These are phyloP conservation scores for Montipora capricornis DNA, from an alignment of 64 coral and sea anemone species.

Conservation along the genomic window DNA sequence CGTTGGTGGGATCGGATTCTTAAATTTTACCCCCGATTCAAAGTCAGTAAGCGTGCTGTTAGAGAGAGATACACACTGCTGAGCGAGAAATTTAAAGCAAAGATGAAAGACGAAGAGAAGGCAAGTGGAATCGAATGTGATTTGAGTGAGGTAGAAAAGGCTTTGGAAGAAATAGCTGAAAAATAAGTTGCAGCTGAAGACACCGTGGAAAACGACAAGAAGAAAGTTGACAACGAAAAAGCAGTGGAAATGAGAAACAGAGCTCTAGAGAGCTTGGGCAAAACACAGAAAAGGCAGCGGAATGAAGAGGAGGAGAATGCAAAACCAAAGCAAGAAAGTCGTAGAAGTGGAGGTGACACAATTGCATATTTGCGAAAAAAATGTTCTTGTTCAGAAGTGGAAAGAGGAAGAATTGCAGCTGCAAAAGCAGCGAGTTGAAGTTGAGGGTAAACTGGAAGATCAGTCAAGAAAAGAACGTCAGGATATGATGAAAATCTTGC, in stretches of 20 bases:
- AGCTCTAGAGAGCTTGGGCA: not conserved
- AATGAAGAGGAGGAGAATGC: not conserved
- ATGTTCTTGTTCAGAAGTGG: not conserved
- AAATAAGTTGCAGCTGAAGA: constrained; percentile 3
- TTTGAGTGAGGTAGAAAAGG: constrained; percentile 58
- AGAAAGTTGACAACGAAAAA: not conserved
- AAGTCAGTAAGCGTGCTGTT: constrained; percentile 39
- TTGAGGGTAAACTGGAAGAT: constrained; percentile 42
- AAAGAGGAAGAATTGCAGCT: constrained; percentile 56
- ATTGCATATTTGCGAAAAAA: constrained; percentile 24
- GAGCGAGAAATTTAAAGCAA: constrained; percentile 43
- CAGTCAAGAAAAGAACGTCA: constrained; percentile 59
- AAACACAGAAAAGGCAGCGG: not conserved
- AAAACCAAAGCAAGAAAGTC: not conserved
- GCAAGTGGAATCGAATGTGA: constrained; percentile 26
- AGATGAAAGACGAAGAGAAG: constrained; percentile 27
- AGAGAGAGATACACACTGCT: constrained; percentile 18
- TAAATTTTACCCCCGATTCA: not conserved
- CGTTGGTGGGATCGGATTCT: too few species aligned
- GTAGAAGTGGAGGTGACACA: constrained; percentile 5
- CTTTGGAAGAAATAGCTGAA: constrained; percentile 33
- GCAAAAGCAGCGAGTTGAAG: constrained; percentile 39
- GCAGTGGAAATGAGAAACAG: constrained; percentile 34
- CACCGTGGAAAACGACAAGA: constrained; percentile 35
- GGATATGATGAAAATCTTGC: constrained; percentile 55